Conservation (phyloP, 2,888 invertebrate species). For the Drosophila histrio region DNA sequence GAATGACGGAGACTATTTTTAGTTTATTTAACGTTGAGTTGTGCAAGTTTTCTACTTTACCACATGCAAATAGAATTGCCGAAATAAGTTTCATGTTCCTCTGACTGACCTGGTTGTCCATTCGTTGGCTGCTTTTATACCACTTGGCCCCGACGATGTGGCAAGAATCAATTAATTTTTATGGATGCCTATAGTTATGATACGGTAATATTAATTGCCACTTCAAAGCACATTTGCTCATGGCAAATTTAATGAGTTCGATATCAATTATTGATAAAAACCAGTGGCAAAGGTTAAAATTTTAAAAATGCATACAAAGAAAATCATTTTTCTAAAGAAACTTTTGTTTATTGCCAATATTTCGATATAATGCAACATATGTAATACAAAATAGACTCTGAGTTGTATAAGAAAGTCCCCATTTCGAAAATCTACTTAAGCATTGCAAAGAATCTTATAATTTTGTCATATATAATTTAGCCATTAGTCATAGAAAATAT, state of each 20-base stretch:
- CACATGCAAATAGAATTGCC: constrained; percentile 52
- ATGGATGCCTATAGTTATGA: constrained; percentile 22
- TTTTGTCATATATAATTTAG: too few relatives aligned
- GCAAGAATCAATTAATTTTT: constrained; percentile 53
- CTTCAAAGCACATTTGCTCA: neutral
- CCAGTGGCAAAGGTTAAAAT: neutral
- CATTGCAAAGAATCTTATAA: too few relatives aligned
- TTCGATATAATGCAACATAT: neutral
- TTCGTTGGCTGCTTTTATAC: constrained; percentile 48
- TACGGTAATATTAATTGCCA: constrained; percentile 21
- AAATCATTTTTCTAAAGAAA: neutral
- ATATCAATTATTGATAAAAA: constrained; percentile 2
- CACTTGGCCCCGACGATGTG: constrained; percentile 19
- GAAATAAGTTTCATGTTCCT: constrained; percentile 58
- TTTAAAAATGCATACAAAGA: neutral
- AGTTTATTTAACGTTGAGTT: constrained; percentile 43
- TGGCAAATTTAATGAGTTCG: neutral
- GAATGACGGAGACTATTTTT: constrained; percentile 49
- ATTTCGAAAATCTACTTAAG: too few relatives aligned
- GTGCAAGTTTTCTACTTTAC: constrained; percentile 43
- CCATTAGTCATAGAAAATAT: too few relatives aligned
- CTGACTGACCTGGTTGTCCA: neutral
- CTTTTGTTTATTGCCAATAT: neutral
- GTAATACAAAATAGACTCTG: too few relatives aligned
- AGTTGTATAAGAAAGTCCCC: too few relatives aligned